Evolutionary conservation across 2,113 vertebrate species (phyloP).

Genomic region (Pelecanoides urinatrix): DNA sequence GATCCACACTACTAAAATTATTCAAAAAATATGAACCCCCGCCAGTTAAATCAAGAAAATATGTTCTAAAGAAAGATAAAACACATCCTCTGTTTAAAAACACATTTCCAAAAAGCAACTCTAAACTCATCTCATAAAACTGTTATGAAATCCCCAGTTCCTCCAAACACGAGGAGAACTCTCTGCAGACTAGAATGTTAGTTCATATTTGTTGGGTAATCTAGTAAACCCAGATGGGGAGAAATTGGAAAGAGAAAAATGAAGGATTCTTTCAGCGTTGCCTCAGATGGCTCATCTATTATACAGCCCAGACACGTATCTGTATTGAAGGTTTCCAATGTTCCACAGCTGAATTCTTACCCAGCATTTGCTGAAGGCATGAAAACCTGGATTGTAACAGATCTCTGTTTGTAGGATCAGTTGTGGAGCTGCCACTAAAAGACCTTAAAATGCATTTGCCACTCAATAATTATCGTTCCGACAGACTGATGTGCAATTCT

Average conservation of each 20-base stretch:
- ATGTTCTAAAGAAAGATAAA: constrained; percentile 41
- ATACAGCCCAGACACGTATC: neutral
- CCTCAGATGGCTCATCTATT: neutral
- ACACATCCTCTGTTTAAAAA: constrained; percentile 45
- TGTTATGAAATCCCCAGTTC: constrained; percentile 11
- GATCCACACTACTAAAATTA: neutral
- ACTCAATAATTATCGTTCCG: neutral
- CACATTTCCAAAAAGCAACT: constrained; percentile 28
- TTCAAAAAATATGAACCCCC: neutral
- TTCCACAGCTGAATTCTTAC: neutral
- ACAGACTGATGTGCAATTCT: neutral
- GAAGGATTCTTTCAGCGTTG: neutral
- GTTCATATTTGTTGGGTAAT: constrained; percentile 30
- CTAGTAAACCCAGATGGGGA: constrained; percentile 17
- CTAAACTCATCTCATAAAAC: constrained; percentile 20
- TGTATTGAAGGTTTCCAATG: neutral
- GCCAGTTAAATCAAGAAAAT: constrained; percentile 20
- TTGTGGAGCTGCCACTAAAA: neutral
- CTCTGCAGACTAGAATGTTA: neutral
- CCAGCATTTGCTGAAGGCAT: neutral
- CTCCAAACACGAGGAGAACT: neutral
- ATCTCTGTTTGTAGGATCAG: neutral
- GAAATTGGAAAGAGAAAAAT: neutral
- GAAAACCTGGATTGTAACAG: neutral
- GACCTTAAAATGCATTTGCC: neutral